phyloP scores from a whole-genome alignment of 2,797 vertebrate genomes.

The Diplodus sargus region DNA sequence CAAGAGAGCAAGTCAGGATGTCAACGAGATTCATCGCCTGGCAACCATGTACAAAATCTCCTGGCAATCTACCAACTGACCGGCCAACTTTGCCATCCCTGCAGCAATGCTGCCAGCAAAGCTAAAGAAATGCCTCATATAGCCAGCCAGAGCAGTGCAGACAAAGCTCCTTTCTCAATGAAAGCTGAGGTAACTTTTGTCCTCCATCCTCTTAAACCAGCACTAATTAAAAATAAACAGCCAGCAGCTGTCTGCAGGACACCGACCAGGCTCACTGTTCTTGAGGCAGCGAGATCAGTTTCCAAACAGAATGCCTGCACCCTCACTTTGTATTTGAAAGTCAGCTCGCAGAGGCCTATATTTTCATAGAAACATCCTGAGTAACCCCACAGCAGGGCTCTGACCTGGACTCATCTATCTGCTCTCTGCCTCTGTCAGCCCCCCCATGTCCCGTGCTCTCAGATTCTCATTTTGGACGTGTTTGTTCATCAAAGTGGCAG shows the following conservation, averaged over 20 bases:
- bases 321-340: constrained; percentile 34
- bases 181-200: constrained; percentile 24
- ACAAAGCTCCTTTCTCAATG: constrained; percentile 16
- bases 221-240: constrained; percentile 81
- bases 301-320: constrained; percentile 40
- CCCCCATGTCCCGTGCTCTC: constrained; percentile 6
- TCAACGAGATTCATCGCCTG: not conserved
- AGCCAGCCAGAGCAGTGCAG: not conserved
- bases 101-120: not conserved
- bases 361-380: constrained; percentile 47
- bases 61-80: not conserved
- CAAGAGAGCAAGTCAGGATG: not conserved
- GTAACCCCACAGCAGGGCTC: constrained; percentile 30
- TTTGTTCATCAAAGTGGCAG: constrained; percentile 47
- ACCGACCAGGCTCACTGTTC: constrained; percentile 37
- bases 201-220: constrained; percentile 36
- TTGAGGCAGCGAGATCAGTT: constrained; percentile 50
- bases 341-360: not conserved
- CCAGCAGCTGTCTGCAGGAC: constrained; percentile 60
- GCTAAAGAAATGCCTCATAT: not conserved
- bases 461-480: constrained; percentile 34
- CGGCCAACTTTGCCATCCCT: too few relatives aligned
- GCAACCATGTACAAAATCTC: not conserved
- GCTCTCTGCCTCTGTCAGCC: constrained; percentile 40
- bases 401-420: constrained; percentile 50